Evolutionary conservation across 1,140 invertebrate genomes (phyloP).

Genomic region (Wiebesia pumilae): DNA sequence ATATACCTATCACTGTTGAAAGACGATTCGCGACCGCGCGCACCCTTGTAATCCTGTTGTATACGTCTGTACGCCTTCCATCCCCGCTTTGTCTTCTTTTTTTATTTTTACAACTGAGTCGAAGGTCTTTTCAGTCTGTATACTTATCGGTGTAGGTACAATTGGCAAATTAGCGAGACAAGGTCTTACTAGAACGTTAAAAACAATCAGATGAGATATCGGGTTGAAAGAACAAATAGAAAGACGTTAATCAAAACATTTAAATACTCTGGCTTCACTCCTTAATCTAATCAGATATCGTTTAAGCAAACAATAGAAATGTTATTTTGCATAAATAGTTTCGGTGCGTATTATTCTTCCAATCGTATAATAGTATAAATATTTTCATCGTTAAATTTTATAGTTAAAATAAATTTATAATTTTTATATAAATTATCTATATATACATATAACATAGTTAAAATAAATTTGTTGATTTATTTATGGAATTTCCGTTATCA

Average conservation of each 20-base stretch:
- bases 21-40: conserved; percentile 20
- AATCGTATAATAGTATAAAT: neutral
- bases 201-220: conserved; percentile 12
- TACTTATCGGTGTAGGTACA: conserved; percentile 19
- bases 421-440: no score
- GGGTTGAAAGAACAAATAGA: neutral
- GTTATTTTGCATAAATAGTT: neutral
- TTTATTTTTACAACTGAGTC: neutral
- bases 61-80: neutral
- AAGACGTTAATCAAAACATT: conserved; percentile 15
- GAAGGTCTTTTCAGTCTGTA: neutral
- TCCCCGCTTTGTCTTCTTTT: conserved; percentile 1
- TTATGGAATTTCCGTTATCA: no score
- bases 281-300: conserved; percentile 14
- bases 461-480: no score
- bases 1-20: conserved; percentile 22
- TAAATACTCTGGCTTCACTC: conserved; percentile 20
- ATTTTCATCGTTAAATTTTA: no score
- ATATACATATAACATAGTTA: no score
- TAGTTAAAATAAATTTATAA: no score
- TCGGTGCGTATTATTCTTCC: neutral
- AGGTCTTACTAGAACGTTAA: neutral
- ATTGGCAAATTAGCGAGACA: conserved; percentile 43
- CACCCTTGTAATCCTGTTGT: conserved; percentile 19
- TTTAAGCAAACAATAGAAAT: neutral